These are phyloP conservation scores for Stomatorhinus walkeri DNA, from an alignment of 2,797 vertebrate genomes.

Conservation along the genomic window DNA sequence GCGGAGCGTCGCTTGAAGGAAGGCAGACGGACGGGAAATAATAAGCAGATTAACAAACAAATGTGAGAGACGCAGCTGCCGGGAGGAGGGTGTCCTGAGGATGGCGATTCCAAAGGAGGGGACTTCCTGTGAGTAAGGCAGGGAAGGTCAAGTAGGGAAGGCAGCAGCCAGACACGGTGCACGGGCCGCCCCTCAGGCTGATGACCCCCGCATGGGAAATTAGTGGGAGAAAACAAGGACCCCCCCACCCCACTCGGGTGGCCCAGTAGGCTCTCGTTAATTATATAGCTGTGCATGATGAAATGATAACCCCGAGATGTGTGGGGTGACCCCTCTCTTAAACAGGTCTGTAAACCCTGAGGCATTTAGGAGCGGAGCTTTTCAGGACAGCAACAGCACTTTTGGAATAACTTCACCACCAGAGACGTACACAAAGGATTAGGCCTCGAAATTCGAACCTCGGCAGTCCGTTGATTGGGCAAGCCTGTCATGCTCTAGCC, in stretches of 20 bases:
- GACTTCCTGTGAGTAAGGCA: not conserved
- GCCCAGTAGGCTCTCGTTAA: not conserved
- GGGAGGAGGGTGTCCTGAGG: not conserved
- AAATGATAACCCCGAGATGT: not conserved
- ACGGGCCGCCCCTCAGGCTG: not conserved
- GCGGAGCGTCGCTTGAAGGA: not conserved
- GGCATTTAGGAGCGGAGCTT: conserved; percentile 6
- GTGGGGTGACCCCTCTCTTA: not conserved
- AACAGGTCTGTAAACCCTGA: not conserved
- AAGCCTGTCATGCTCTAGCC: not conserved
- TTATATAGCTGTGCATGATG: not conserved
- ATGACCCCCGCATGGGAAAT: not conserved
- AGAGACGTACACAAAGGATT: not conserved
- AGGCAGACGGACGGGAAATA: not conserved
- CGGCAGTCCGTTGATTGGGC: not conserved
- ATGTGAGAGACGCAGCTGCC: not conserved
- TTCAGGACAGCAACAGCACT: not conserved
- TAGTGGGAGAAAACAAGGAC: not conserved
- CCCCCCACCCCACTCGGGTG: not conserved
- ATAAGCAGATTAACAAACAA: not conserved
- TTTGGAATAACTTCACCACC: not conserved
- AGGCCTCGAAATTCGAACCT: not conserved
- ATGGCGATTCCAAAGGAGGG: not conserved
- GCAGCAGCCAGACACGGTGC: not conserved
- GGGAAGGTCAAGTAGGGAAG: not conserved